A percentile compares a stretch with the other conserved stretches of the same genome.
Evolutionary conservation across 2,888 invertebrate genomes (phyloP).

Genomic region (Mimumesa dahlbomi): DNA sequence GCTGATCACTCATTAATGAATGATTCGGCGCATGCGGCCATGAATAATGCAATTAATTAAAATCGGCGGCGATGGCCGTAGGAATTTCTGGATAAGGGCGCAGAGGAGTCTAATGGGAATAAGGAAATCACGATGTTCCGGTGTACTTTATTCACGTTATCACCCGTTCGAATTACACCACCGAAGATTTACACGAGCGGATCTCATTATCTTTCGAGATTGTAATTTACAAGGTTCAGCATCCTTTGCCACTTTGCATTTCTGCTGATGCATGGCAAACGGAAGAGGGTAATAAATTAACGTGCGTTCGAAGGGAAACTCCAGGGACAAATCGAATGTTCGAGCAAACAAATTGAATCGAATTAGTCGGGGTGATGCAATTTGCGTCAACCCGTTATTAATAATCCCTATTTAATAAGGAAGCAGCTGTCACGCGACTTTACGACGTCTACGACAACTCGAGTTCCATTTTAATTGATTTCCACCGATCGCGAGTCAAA

Average conservation of each 20-base stretch:
- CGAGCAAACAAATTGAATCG: conserved; percentile 14
- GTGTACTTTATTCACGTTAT: too few species aligned
- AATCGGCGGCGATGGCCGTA: background rate
- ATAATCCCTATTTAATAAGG: background rate
- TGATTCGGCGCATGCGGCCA: conserved; percentile 26
- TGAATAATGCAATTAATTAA: conserved; percentile 65
- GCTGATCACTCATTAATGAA: conserved; percentile 43
- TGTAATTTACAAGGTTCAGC: too few species aligned
- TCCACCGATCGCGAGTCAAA: conserved; percentile 16
- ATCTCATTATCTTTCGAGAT: too few species aligned
- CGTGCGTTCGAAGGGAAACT: background rate
- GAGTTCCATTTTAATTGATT: conserved; percentile 6
- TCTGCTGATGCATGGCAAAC: conserved; percentile 2
- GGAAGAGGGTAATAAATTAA: conserved; percentile 4
- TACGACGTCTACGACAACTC: too few species aligned
- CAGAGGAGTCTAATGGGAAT: background rate
- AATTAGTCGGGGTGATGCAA: conserved; percentile 9
- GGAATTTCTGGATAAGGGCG: too few species aligned
- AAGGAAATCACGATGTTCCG: too few species aligned
- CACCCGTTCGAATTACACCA: too few species aligned
- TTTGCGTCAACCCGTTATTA: conserved; percentile 4
- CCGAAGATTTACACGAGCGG: too few species aligned
- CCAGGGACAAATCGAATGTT: conserved; percentile 12
- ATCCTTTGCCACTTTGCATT: too few species aligned
- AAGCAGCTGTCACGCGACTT: conserved; percentile 2